These are phyloP conservation scores for Malurus melanocephalus DNA, from an alignment of 2,113 vertebrate species.

Conservation along the genomic window DNA sequence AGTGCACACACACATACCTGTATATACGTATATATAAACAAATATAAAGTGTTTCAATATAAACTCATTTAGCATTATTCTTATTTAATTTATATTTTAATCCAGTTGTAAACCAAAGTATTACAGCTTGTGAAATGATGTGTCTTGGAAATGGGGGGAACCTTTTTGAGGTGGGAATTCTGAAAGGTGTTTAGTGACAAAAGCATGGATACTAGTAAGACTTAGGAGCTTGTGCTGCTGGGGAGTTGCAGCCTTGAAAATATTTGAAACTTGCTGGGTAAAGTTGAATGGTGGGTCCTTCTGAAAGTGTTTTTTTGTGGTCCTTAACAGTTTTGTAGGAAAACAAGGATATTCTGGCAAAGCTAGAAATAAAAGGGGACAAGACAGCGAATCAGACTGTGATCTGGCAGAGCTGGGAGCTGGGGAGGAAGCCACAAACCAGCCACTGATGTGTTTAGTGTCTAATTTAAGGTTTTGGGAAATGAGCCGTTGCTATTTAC, in stretches of 20 bases:
- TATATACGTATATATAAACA: conserved; percentile 46
- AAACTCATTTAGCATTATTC: conserved; percentile 49
- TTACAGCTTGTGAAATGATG: conserved; percentile 25
- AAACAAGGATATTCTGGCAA: not conserved
- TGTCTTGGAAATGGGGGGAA: not conserved
- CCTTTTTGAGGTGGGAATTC: not conserved
- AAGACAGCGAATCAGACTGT: not conserved
- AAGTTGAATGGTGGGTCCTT: not conserved
- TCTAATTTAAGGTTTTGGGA: not conserved
- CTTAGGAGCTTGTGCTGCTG: not conserved
- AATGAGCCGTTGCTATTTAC: not conserved
- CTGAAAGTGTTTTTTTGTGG: not conserved
- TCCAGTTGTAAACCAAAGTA: conserved; percentile 61
- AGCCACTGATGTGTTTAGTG: not conserved
- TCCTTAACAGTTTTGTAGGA: not conserved
- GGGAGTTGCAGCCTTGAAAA: not conserved
- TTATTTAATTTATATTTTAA: conserved; percentile 62
- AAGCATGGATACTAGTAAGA: fast-evolving
- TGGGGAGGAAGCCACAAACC: not conserved
- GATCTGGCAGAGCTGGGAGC: not conserved
- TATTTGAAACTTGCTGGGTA: not conserved
- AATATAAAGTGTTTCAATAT: conserved; percentile 34
- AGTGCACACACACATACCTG: conserved; percentile 56
- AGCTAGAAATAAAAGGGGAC: not conserved
- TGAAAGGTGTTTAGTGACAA: not conserved